These are phyloP conservation scores for Styela plicata DNA, from an alignment of 23 tunicate species.

Conservation along the genomic window DNA sequence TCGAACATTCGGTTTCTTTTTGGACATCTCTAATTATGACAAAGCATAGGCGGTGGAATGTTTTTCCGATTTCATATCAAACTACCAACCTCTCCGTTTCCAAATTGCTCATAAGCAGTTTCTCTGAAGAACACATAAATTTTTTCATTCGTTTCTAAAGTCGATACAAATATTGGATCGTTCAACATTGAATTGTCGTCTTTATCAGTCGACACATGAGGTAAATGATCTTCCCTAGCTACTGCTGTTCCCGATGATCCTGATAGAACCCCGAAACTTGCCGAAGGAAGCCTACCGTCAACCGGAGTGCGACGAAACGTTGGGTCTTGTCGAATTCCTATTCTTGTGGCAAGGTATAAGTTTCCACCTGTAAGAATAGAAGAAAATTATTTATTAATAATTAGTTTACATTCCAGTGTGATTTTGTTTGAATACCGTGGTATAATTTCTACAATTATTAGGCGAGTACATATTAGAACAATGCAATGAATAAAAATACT, in stretches of 20 bases:
- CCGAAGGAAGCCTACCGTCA: not conserved
- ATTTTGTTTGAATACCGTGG: too few relatives aligned
- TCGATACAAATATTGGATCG: constrained; percentile 16
- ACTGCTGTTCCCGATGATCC: not conserved
- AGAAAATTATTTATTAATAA: too few relatives aligned
- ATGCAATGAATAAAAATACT: too few relatives aligned
- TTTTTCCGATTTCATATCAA: not conserved
- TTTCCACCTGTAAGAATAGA: not conserved
- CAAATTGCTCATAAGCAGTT: constrained; percentile 8
- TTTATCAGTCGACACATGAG: not conserved
- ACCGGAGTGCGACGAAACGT: constrained; percentile 8
- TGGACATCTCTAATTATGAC: too few relatives aligned
- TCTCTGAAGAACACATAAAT: constrained; percentile 14
- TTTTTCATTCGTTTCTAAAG: not conserved
- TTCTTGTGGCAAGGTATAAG: constrained; percentile 4
- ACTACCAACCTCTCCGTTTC: constrained; percentile 10
- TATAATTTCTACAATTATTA: too few relatives aligned
- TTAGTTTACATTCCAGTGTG: too few relatives aligned
- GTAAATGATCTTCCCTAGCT: not conserved
- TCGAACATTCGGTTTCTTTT: too few relatives aligned
- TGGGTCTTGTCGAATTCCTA: not conserved
- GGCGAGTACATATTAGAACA: too few relatives aligned
- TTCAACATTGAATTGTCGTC: not conserved
- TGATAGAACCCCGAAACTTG: not conserved
- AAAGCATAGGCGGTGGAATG: too few relatives aligned